Base-by-base conservation (phyloP, 2,797 vertebrate species). In the Pteropus rufus region DNA sequence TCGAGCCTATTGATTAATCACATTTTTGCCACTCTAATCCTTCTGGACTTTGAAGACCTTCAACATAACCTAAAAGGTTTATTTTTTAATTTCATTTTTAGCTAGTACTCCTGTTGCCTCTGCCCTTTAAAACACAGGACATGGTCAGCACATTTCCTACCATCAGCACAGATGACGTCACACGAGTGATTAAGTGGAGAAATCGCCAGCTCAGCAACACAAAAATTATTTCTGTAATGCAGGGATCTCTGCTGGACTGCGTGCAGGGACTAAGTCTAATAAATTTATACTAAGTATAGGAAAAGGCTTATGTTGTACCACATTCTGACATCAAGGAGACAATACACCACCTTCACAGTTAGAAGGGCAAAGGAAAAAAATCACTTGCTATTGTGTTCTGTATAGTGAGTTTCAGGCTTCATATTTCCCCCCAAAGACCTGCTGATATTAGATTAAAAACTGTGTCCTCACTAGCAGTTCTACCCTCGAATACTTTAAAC, bases 141-240 rank as follows among this genome's bases (percentile, higher is more conserved):
- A 95, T 95, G 96, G 98, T 98, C 98, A 98, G 98, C 98, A 98
- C 95, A 97, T 98, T 98, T 98, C 65, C 89, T 89, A 98, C 92
- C 97, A 97, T 96, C 0, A 58, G 97, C 96, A 98, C 96, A 97
- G 97, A 96, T 65, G 96, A 98, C 92, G 92, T 72, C 98, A 98
- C 94, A 97, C 92, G 12, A 88, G 95, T 97, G 96, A 97, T 36
- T 95, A 97, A 98, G 94, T 77, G 94, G 97, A 81, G 97, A 98
- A 98, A 98, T n/a, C 26, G 97, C 97, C 95, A 97, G 94, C 98
- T 98, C 98, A 98, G 98, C 98, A 98, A 92, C 91, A 75, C 85
- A 94, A 96, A 97, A 97, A 98, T 97, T 80, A 96, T 93, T 97
- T 97, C 77, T 52, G 87, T 91, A 69, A 92, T 21, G 89, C 65